Percentiles rank a stretch among this genome's conserved stretches.
phyloP scores from a whole-genome alignment of 2,797 vertebrate species.

The Diceros bicornis region DNA sequence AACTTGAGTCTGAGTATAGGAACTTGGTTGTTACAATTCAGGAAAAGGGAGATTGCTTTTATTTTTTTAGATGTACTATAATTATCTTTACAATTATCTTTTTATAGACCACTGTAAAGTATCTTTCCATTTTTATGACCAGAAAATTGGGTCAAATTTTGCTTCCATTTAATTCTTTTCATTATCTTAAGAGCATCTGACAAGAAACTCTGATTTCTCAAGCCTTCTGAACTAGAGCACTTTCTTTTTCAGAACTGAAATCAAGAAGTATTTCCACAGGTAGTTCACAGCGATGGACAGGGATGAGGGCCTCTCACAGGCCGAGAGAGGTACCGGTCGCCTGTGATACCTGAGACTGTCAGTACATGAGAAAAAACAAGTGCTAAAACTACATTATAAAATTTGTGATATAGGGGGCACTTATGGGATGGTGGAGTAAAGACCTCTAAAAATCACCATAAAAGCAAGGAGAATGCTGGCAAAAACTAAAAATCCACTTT shows the following conservation, averaged over 20 bases:
- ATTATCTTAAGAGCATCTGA: background rate
- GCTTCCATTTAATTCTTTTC: background rate
- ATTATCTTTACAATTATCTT: background rate
- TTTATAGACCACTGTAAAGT: background rate
- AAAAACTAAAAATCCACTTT: background rate
- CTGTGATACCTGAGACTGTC: background rate
- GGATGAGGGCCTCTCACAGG: background rate
- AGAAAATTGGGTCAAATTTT: slow-evolving; percentile 27
- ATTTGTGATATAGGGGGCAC: background rate
- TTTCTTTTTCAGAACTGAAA: background rate
- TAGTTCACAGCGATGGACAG: background rate
- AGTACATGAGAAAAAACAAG: background rate
- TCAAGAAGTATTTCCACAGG: background rate
- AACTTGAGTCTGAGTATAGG: background rate
- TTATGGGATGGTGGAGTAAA: background rate
- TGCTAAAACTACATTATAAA: background rate
- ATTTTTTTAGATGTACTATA: background rate
- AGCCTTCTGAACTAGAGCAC: background rate
- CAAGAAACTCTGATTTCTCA: background rate
- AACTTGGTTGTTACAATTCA: background rate
- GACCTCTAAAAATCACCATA: background rate
- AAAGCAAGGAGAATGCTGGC: background rate
- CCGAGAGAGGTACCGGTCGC: background rate
- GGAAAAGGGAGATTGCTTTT: background rate
- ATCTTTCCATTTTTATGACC: slow-evolving; percentile 1